Base-by-base conservation (phyloP, 2,888 invertebrate genomes). In the Drosophila infuscata region DNA sequence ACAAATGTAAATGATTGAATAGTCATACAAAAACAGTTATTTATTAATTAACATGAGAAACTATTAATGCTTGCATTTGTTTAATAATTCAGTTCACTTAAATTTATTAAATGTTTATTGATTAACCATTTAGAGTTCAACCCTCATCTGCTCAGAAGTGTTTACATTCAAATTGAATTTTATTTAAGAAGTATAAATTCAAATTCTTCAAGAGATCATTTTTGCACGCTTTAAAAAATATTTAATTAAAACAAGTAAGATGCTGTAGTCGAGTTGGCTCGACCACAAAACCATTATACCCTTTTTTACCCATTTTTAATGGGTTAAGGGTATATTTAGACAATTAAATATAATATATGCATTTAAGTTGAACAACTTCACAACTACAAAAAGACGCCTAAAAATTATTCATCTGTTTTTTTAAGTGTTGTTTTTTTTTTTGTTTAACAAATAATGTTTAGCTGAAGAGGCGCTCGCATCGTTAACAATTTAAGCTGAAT, bases 1-100 rank as follows among this genome's bases (percentile, higher is more conserved):
- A 69, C 65, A 52, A 5, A 30, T 56, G 30, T 32, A 57, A 30
- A 57, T 83, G 81, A 82, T 66, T 57, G 58, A 69, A 76, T 69
- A 41, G 11, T 12, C 32, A 53, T 25, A 20, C 11, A 17, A 65
- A 41, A 68, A 71, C 48, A 46, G 25, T 9, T 58, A 9, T 29
- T 9, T 58, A 9, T 29, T 51, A 56, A 70, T 51, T 56, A 56
- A 5, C 12, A 29, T 36, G 33, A 7, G 30, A 35, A 69, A 41
- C 29, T 48, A 3, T 57, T 43, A 53, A 11, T 12, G 12, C n/a
- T 15, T n/a, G 0, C 30, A 20, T 46, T 46, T 46, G 25, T 25
- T 46, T 25, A 35, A 17, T 17, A 35, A 35, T 53, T 53, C 20
- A 8, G 8, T 4, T 46, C 25, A 7, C 15, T 15, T 25, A 3